Evolutionary conservation across 2,888 invertebrate genomes (phyloP).

Genomic region (Temnothorax ravouxi): DNA sequence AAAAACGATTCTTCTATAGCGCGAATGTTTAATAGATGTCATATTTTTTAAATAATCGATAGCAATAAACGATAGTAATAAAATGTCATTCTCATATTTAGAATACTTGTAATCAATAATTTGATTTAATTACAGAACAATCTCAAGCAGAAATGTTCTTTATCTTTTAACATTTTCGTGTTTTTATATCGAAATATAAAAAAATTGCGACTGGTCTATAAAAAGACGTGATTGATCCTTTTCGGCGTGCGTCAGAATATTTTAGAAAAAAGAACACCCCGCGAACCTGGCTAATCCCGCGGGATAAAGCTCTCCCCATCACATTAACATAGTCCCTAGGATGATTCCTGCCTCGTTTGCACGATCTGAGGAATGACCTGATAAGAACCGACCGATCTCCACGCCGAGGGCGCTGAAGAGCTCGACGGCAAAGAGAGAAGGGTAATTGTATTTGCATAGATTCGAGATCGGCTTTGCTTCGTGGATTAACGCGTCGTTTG

Average conservation of each 20-base stretch:
- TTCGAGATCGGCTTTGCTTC: conserved; percentile 81
- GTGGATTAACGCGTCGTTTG: conserved; percentile 78
- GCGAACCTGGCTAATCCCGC: conserved; percentile 78
- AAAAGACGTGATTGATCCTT: conserved; percentile 62
- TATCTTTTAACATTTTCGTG: neutral
- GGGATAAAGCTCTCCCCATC: conserved; percentile 79
- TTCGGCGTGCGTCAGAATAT: conserved; percentile 29
- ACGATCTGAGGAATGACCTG: conserved; percentile 82
- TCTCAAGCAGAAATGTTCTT: neutral
- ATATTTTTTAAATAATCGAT: neutral
- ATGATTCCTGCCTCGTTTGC: conserved; percentile 83
- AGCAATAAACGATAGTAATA: neutral
- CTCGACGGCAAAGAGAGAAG: conserved; percentile 72
- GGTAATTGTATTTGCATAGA: conserved; percentile 84
- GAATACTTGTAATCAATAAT: neutral
- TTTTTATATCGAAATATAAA: neutral
- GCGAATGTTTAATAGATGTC: neutral
- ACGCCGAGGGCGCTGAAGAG: conserved; percentile 61
- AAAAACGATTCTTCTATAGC: neutral
- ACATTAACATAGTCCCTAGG: conserved; percentile 82
- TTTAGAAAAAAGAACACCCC: conserved; percentile 38
- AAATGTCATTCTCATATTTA: conserved; percentile 1
- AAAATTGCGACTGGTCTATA: neutral
- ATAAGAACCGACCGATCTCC: conserved; percentile 80
- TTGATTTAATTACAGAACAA: neutral